Conservation (phyloP, 2,113 vertebrate genomes). For the Hylia prasina region DNA sequence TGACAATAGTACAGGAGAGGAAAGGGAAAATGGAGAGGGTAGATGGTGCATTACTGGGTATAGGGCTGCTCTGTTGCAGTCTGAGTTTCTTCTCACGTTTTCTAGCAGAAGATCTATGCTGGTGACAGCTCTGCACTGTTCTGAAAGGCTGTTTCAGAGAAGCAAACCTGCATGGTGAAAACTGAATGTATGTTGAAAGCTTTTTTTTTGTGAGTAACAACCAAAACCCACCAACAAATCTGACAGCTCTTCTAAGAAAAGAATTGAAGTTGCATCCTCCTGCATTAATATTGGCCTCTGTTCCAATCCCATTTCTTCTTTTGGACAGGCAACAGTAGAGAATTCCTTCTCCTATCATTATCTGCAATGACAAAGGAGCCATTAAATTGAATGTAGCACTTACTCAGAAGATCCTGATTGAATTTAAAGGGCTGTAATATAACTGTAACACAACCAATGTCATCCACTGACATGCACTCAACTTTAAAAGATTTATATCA, state of each 20-base stretch:
- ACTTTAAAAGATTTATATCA: not conserved
- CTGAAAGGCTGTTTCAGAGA: slow-evolving; percentile 8
- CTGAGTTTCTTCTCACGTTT: not conserved
- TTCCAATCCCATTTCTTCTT: slow-evolving; percentile 77
- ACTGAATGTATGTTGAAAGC: not conserved
- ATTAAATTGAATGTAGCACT: not conserved
- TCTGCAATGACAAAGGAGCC: slow-evolving; percentile 76
- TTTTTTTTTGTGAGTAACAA: not conserved
- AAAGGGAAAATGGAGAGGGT: not conserved
- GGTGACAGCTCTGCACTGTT: not conserved
- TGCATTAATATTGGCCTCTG: slow-evolving; percentile 93
- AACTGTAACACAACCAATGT: not conserved
- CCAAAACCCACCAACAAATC: slow-evolving; percentile 88
- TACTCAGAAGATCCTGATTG: not conserved
- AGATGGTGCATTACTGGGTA: not conserved
- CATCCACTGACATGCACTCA: not conserved
- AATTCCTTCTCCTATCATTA: slow-evolving; percentile 97
- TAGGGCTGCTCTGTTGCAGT: not conserved
- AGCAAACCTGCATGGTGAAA: slow-evolving; percentile 41
- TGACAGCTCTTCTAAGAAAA: slow-evolving; percentile 92
- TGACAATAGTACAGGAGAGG: not conserved
- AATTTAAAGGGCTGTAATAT: not conserved
- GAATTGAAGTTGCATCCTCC: slow-evolving; percentile 99
- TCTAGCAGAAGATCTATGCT: not conserved
- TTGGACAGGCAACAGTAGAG: slow-evolving; percentile 94